A percentile compares a stretch with the other conserved stretches of the same genome.
These are phyloP conservation scores for Actenoides lindsayi DNA, from an alignment of 2,113 vertebrate species.

Conservation along the genomic window DNA sequence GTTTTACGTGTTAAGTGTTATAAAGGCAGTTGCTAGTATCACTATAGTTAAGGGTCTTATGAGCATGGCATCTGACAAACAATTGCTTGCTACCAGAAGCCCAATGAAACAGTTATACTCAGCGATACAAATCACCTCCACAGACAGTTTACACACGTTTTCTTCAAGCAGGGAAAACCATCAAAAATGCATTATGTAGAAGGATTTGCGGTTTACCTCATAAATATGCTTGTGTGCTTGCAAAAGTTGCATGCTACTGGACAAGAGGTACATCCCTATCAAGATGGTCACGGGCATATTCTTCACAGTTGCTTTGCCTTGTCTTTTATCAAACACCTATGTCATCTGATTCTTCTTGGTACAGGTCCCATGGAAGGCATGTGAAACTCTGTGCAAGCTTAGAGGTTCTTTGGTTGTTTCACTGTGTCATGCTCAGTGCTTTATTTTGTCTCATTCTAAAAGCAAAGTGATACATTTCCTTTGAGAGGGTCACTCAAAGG, in stretches of 20 bases:
- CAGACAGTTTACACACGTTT: constrained; percentile 18
- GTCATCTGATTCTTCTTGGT: not conserved
- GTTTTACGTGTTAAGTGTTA: constrained; percentile 72
- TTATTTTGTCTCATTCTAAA: constrained; percentile 45
- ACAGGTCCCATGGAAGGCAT: not conserved
- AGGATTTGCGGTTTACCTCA: not conserved
- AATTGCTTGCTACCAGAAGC: constrained; percentile 22
- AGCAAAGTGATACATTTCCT: constrained; percentile 55
- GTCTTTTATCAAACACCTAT: not conserved
- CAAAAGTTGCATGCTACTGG: not conserved
- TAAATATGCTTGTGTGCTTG: not conserved
- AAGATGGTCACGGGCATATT: not conserved
- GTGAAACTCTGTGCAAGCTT: not conserved
- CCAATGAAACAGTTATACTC: not conserved
- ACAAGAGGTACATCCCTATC: not conserved
- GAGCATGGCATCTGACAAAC: constrained; percentile 47
- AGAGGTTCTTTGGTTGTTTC: not conserved
- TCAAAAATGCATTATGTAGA: not conserved
- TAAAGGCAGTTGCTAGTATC: constrained; percentile 30
- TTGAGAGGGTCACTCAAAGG: constrained; percentile 35
- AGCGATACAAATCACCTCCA: constrained; percentile 28
- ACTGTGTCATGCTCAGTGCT: not conserved
- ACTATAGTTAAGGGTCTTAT: constrained; percentile 52
- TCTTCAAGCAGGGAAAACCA: constrained; percentile 8
- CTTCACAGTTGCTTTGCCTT: not conserved